Evolutionary conservation across 1,140 invertebrate species (phyloP), one percentile per base, ranked within the genome.

Genomic region (Sitodiplosis mosellana): DNA sequence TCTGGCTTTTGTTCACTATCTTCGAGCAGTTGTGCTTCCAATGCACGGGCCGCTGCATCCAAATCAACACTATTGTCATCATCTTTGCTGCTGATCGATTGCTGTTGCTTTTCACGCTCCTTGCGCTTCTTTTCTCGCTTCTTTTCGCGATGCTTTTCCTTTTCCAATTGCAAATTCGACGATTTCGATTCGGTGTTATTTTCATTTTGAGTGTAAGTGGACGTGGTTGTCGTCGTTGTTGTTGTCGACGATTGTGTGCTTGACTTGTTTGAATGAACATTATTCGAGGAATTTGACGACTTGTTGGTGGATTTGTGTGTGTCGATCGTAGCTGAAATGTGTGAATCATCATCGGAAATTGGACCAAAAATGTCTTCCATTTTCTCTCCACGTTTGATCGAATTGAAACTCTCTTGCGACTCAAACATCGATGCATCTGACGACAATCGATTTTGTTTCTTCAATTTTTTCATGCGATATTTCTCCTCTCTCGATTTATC

Each of bases 331-430:
- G 60, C 62, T 46, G 49, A 46, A 10, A 58, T 52, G 36, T 58
- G 55, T 1, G 58, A 55, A 21, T 64, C 70, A 50, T 87, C 80
- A 57, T 89, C 86, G 0, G 85, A 87, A 22, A 88, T 67, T 1
- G 84, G 81, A 3, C 84, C 85, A 63, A 88, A 89, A 48, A 88
- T 87, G 54, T 86, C 83, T 63, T 87, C 81, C 80, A 87, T 84
- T 58, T 83, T 78, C 38, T 81, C 80, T 47, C 80, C 79, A 48
- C 74, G 71, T 57, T 75, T 77, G 11, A 59, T 56, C 15, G 47
- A 48, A 2, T 40, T 40, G 6, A 21, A 20, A 27, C 33, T 44
- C 19, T 37, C 19, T 6, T 41, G 37, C 40, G 27, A 22, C 6
- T 48, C 22, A 33, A 45, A 45, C 22, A 45, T 19, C 22, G 43